Evolutionary conservation across 2,888 invertebrate species (phyloP).

Genomic region (Nyleta sp.): DNA sequence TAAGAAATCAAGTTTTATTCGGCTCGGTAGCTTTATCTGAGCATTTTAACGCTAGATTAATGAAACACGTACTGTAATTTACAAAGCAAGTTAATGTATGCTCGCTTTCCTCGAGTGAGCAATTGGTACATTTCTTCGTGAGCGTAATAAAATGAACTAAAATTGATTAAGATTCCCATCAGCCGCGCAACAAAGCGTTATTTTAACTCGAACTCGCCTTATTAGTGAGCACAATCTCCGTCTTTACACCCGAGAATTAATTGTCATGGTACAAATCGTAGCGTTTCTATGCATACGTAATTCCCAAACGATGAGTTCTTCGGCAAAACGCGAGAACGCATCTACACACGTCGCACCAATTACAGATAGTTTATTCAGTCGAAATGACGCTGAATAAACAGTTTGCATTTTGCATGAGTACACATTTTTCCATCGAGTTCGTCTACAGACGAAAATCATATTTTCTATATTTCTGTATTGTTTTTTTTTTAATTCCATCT

Average conservation of each 20-base stretch:
- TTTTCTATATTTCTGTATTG: too few relatives aligned
- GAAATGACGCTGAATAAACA: constrained; percentile 22
- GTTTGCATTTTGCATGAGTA: constrained; percentile 7
- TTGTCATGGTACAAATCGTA: constrained; percentile 20
- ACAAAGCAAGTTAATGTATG: background rate
- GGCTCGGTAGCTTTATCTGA: background rate
- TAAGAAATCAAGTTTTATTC: background rate
- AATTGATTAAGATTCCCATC: constrained; percentile 9
- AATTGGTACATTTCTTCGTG: background rate
- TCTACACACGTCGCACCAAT: constrained; percentile 18
- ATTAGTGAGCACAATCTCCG: constrained; percentile 5
- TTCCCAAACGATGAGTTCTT: constrained; percentile 23
- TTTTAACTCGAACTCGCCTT: constrained; percentile 1
- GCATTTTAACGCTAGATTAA: background rate
- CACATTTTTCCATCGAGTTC: constrained; percentile 8
- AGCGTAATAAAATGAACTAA: background rate
- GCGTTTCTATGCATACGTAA: constrained; percentile 24
- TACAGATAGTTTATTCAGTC: constrained; percentile 36
- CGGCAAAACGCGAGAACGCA: constrained; percentile 12
- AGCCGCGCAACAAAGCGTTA: constrained; percentile 7
- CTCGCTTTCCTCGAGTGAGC: background rate
- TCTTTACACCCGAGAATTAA: constrained; percentile 18
- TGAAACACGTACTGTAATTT: background rate
- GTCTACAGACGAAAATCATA: background rate
- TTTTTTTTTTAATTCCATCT: constrained; percentile 2